Conservation (phyloP, 2,888 invertebrate species). For the Aspidiotus rigidus region DNA sequence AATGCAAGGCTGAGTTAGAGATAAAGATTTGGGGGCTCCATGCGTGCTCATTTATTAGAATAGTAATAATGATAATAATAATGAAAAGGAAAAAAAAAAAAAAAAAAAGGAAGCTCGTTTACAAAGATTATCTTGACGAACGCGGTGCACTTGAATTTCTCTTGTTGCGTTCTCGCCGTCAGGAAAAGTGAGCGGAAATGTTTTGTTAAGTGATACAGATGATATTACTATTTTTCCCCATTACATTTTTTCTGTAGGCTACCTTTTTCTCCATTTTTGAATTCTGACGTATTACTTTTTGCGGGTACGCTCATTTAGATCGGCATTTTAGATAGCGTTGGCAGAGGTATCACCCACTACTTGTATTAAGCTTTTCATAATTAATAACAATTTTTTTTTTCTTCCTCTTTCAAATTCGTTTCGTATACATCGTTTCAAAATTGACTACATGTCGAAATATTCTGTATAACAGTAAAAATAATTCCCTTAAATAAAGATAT, state of each 20-base stretch:
- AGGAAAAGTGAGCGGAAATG: constrained; percentile 5
- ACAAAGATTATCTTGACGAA: constrained; percentile 17
- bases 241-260: background rate
- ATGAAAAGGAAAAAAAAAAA: no score
- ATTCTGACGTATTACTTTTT: constrained; percentile 6
- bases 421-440: background rate
- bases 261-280: background rate
- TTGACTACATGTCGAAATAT: background rate
- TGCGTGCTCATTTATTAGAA: constrained; percentile 13
- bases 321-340: constrained; percentile 1
- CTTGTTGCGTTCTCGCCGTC: constrained; percentile 6
- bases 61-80: background rate
- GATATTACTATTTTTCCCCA: background rate
- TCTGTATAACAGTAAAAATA: no score
- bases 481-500: no score
- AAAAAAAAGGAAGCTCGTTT: background rate
- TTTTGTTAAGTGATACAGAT: constrained; percentile 14
- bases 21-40: constrained; percentile 12
- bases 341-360: constrained; percentile 1
- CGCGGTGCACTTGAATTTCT: constrained; percentile 4
- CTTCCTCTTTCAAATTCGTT: no score
- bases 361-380: constrained; percentile 17
- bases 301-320: constrained; percentile 5
- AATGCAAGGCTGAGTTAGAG: background rate
- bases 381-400: background rate